Evolutionary conservation across 2,888 invertebrate genomes (phyloP).

Genomic region (Hyposoter didymator): DNA sequence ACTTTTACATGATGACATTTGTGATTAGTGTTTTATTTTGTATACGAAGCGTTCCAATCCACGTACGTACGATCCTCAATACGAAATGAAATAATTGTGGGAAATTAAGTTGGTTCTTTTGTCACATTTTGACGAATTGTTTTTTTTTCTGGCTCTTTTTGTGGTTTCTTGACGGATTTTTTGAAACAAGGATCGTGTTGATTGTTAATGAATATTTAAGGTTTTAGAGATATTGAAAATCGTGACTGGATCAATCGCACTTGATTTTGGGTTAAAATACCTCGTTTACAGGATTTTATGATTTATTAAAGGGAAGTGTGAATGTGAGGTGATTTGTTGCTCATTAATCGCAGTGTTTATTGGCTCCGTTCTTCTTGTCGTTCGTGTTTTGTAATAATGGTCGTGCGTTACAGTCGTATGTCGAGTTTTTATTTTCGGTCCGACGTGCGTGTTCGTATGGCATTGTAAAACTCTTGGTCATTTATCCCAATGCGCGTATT

Average conservation of each 20-base stretch:
- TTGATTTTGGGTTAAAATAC: constrained; percentile 21
- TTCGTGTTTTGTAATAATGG: constrained; percentile 12
- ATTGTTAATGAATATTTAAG: not conserved
- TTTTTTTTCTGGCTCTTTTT: not conserved
- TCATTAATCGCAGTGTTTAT: constrained; percentile 16
- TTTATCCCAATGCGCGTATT: constrained; percentile 21
- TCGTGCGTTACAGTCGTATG: constrained; percentile 14
- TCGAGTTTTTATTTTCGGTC: constrained; percentile 26
- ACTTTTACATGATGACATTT: constrained; percentile 49
- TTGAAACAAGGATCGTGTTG: not conserved
- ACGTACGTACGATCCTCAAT: constrained; percentile 5
- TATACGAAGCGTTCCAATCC: constrained; percentile 20
- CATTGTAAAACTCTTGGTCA: constrained; percentile 11
- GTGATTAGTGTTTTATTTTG: constrained; percentile 2
- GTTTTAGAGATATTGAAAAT: not conserved
- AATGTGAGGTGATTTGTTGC: constrained; percentile 21
- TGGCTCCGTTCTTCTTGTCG: constrained; percentile 2
- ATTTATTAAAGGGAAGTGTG: not conserved
- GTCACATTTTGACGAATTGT: not conserved
- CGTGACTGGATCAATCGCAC: constrained; percentile 10
- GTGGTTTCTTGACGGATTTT: not conserved
- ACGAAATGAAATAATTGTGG: not conserved
- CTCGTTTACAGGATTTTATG: constrained; percentile 23
- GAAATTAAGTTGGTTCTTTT: not conserved
- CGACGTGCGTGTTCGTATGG: constrained; percentile 35